Evolutionary conservation across 2,888 invertebrate species (phyloP), one percentile per base, ranked within the genome.

Genomic region (Apamea crenata): DNA sequence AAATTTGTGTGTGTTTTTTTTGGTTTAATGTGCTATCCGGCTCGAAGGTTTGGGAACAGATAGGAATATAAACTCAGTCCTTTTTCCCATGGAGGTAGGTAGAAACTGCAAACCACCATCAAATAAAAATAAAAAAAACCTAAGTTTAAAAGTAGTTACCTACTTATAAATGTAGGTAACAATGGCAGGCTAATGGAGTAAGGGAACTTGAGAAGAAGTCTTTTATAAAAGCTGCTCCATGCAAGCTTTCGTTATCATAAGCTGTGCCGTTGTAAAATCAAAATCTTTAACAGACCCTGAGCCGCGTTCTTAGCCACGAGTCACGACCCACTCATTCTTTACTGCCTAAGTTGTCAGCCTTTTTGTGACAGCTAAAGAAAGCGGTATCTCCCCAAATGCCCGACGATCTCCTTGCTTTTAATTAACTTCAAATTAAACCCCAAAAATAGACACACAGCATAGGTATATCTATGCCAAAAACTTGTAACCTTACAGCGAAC

Each of bases 1-100:
- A 70, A 78, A 75, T 44, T 25, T 2, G 14, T 69, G 3, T 77
- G 44, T 63, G 67, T 71, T 73, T 71, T 76, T 5, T 40, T 44
- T 2, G 14, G 21, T n/a, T 47, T 50, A 44, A 25, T 68, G 32
- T 36, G 14, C 1, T 80, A 16, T 25, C 12, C 0, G 40, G 29
- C 25, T 50, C 40, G 29, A 12, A 61, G 29, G 50, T 59, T 70
- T 21, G 10, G 21, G 21, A 32, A 56, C 4, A 59, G 12, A n/a
- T 59, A 56, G 25, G 12, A 25, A 25, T 12, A 56, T 56, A 56
- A 56, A 12, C 4, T n/a, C 14, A n/a, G 5, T n/a, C 1, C 3
- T 56, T 56, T 25, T 25, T 25, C 25, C 25, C 8, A 25, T 56
- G 25, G 8, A 0, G 6, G 12, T 16, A 59, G n/a, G 14, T 14